Evolutionary conservation across 1,140 invertebrate species (phyloP).

Genomic region (Samia ricini): DNA sequence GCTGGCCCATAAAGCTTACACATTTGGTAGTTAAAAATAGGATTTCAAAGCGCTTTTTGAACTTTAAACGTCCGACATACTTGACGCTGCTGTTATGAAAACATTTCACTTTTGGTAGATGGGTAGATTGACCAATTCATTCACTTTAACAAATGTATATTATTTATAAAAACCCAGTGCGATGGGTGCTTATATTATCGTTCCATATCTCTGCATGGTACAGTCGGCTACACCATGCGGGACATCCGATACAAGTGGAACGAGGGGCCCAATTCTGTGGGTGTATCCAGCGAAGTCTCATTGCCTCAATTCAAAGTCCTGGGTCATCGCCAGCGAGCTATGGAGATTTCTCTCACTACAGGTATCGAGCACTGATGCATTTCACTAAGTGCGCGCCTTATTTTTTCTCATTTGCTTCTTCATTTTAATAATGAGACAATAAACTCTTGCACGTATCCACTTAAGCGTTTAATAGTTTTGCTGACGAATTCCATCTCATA

Average conservation of each 20-base stretch:
- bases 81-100: slow-evolving; percentile 15
- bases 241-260: slow-evolving; percentile 98
- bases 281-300: slow-evolving; percentile 94
- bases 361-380: slow-evolving; percentile 79
- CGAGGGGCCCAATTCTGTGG: slow-evolving; percentile 93
- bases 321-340: slow-evolving; percentile 91
- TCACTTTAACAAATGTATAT: slow-evolving; percentile 49
- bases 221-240: slow-evolving; percentile 98
- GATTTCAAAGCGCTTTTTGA: slow-evolving; percentile 35
- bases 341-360: slow-evolving; percentile 95
- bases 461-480: slow-evolving; percentile 7
- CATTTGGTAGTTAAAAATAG: slow-evolving; percentile 40
- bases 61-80: slow-evolving; percentile 16
- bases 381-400: slow-evolving; percentile 10
- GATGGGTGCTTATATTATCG: slow-evolving; percentile 81
- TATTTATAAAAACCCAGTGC: slow-evolving; percentile 77
- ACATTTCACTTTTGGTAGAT: slow-evolving; percentile 27
- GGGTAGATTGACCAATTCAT: slow-evolving; percentile 36
- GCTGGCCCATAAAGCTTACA: slow-evolving; percentile 37
- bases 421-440: neutral
- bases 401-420: neutral
- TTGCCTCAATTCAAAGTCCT: slow-evolving; percentile 96
- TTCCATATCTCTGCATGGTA: slow-evolving; percentile 79
- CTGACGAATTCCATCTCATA: slow-evolving; percentile 14
- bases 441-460: slow-evolving; percentile 13